Evolutionary conservation across 1,140 invertebrate species (phyloP).

Genomic region (Cydia splendana): DNA sequence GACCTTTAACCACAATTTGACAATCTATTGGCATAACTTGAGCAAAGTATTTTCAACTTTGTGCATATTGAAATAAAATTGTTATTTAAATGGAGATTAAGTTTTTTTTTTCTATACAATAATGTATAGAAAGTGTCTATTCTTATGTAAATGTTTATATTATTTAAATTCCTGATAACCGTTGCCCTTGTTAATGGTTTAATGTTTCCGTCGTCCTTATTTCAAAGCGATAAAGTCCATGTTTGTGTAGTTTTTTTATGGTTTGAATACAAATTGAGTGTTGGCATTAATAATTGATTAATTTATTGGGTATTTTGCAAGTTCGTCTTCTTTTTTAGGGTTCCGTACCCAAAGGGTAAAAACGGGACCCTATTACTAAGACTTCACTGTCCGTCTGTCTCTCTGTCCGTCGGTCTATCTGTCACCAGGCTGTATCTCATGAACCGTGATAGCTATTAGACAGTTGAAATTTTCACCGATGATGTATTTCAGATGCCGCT

Average conservation of each 20-base stretch:
- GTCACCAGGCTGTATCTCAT: too few relatives aligned
- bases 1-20: not conserved
- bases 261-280: not conserved
- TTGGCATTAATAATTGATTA: not conserved
- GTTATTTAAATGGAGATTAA: too few relatives aligned
- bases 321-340: not conserved
- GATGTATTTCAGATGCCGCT: too few relatives aligned
- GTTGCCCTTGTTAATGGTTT: not conserved
- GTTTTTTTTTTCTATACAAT: too few relatives aligned
- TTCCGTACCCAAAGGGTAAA: not conserved
- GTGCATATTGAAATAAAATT: not conserved
- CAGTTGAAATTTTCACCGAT: too few relatives aligned
- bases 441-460: too few relatives aligned
- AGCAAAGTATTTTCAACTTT: not conserved
- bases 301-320: not conserved
- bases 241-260: not conserved
- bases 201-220: not conserved
- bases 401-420: too few relatives aligned
- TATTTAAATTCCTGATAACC: not conserved
- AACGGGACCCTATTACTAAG: too few relatives aligned
- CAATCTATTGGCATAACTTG: not conserved
- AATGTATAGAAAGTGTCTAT: conserved; percentile 2
- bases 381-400: too few relatives aligned
- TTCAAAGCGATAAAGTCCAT: not conserved
- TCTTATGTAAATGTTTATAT: conserved; percentile 6